Evolutionary conservation across 2,797 vertebrate genomes (phyloP), one percentile per base, ranked within the genome.

Genomic region (Rachycentron canadum): DNA sequence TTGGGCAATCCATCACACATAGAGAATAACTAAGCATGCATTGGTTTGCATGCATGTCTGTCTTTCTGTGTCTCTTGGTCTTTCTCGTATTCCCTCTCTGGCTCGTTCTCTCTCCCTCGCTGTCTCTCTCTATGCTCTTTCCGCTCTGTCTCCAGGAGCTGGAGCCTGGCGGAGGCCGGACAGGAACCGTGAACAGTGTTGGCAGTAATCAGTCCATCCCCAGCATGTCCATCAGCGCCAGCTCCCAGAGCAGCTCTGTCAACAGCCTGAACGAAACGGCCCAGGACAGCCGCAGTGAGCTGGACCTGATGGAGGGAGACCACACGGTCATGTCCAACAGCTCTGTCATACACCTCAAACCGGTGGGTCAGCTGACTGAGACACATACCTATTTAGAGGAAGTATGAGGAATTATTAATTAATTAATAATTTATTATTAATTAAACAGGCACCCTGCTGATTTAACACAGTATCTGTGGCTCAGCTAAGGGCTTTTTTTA

Each of bases 211-310:
- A 99, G 92, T 99, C 98, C 91, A 99, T 99, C 90, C 98, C 98
- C 88, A 99, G 98, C 93, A 99, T 99, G 97, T 99, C 98, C 85
- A 99, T 99, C 94, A 99, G 98, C 79, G 98, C 97, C 95, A 99
- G 98, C 93, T 99, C 98, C 91, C 98, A 99, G 96, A 99, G 98
- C 94, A 99, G 98, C 95, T 99, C 98, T 53, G 98, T 99, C 90
- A 99, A 98, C 95, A 99, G 98, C 93, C 96, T 99, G 93, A 98
- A 98, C 65, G 98, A 99, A 79, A 97, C 97, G 43, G 96, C 97
- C 0, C 97, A 98, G 92, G 97, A 99, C 93, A 98, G 96, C 84
- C 91, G 81, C 93, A 98, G 97, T 6, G 98, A 99, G 88, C 93
- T 97, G 90, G 98, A 98, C 84, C 95, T 98, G 94, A 97, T 98